These are phyloP conservation scores for Pseudopodoces humilis DNA, from an alignment of 2,113 vertebrate genomes.

Conservation along the genomic window DNA sequence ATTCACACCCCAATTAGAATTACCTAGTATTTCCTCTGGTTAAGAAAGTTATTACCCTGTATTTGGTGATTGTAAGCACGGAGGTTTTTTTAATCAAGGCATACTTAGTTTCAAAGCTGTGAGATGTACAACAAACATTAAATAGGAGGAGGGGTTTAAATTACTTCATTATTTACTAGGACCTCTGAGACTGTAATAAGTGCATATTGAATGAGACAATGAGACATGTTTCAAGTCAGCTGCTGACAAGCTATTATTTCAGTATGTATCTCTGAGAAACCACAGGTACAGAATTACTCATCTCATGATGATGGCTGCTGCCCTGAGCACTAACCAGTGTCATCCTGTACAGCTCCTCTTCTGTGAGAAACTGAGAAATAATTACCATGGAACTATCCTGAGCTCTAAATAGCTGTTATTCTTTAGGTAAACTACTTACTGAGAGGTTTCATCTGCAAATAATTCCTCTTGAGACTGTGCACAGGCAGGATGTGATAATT, in stretches of 20 bases:
- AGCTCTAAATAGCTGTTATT: neutral
- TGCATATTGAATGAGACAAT: neutral
- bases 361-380: neutral
- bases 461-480: neutral
- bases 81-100: neutral
- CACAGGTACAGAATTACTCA: neutral
- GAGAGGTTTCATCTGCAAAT: neutral
- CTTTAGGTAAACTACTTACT: neutral
- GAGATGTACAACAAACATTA: neutral
- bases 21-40: neutral
- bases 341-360: neutral
- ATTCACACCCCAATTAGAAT: neutral
- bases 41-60: neutral
- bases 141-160: neutral
- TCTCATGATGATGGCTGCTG: neutral
- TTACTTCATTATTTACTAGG: neutral
- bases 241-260: neutral
- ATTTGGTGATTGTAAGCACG: neutral
- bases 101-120: neutral
- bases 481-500: neutral
- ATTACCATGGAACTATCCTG: neutral
- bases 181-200: neutral
- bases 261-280: neutral
- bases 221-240: neutral
- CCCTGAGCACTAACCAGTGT: neutral